These are phyloP conservation scores for Gila robusta DNA, from an alignment of 2,797 vertebrate species.

Conservation along the genomic window DNA sequence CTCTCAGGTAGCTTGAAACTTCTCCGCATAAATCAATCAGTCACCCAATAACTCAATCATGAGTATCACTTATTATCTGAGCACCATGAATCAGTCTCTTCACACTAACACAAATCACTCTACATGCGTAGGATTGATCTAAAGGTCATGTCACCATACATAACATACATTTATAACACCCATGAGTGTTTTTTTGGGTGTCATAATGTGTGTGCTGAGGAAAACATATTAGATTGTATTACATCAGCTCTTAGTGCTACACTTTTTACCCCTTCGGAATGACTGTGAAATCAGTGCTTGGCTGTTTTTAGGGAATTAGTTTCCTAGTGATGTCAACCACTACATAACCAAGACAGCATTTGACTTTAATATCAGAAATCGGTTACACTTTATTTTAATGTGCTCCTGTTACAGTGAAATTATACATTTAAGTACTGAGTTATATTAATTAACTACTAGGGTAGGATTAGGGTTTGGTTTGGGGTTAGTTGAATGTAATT, in stretches of 20 bases:
- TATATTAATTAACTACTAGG: too few species aligned
- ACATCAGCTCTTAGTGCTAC: background rate
- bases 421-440: too few species aligned
- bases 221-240: background rate
- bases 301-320: background rate
- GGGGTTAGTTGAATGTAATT: too few species aligned
- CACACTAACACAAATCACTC: background rate
- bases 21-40: background rate
- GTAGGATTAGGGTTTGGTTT: too few species aligned
- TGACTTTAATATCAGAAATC: background rate
- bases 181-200: background rate
- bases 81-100: background rate
- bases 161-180: background rate
- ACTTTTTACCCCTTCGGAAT: background rate
- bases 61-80: background rate
- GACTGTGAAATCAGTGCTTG: background rate
- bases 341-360: background rate
- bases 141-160: conserved; percentile 1
- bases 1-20: conserved; percentile 83
- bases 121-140: background rate
- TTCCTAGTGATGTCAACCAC: background rate
- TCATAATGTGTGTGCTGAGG: conserved; percentile 11
- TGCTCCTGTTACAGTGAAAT: too few species aligned
- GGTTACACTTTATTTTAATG: too few species aligned
- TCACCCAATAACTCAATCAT: conserved; percentile 10